These are phyloP conservation scores for Brachyopa scutellaris DNA, from an alignment of 2,888 invertebrate genomes.

Conservation along the genomic window DNA sequence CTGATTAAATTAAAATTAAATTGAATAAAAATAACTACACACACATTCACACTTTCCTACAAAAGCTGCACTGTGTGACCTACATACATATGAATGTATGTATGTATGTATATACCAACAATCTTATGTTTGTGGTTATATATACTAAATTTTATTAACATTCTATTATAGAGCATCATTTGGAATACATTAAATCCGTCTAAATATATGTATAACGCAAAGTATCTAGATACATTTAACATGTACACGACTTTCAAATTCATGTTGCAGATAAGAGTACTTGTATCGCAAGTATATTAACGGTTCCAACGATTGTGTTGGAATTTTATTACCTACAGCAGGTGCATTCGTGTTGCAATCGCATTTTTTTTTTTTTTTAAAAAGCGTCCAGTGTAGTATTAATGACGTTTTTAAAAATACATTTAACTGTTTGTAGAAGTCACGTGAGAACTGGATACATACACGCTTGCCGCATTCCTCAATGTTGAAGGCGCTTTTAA, in stretches of 20 bases:
- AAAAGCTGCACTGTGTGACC: slow-evolving; percentile 37
- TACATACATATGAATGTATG: no score
- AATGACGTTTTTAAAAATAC: slow-evolving; percentile 29
- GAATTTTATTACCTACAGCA: slow-evolving; percentile 3
- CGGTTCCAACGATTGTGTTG: slow-evolving; percentile 17
- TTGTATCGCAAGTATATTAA: slow-evolving; percentile 11
- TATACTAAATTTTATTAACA: slow-evolving; percentile 51
- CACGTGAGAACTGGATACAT: slow-evolving; percentile 23
- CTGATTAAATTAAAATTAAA: slow-evolving; percentile 32
- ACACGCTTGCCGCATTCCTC: no score
- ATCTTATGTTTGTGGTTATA: slow-evolving; percentile 33
- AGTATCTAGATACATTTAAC: slow-evolving; percentile 6
- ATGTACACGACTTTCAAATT: background rate
- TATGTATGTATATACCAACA: no score
- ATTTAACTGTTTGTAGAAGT: background rate
- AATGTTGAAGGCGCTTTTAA: no score
- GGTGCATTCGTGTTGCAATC: slow-evolving; percentile 24
- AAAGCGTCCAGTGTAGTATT: slow-evolving; percentile 10
- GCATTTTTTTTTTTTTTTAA: slow-evolving; percentile 1
- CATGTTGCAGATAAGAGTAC: background rate
- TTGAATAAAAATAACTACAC: background rate
- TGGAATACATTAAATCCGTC: slow-evolving; percentile 38
- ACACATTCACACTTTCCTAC: background rate
- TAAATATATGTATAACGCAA: background rate
- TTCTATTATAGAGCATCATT: slow-evolving; percentile 45